Conservation (phyloP, 30 jellyfish, hydroid and myxozoan genomes). For the Hydractinia symbiolongicarpus region DNA sequence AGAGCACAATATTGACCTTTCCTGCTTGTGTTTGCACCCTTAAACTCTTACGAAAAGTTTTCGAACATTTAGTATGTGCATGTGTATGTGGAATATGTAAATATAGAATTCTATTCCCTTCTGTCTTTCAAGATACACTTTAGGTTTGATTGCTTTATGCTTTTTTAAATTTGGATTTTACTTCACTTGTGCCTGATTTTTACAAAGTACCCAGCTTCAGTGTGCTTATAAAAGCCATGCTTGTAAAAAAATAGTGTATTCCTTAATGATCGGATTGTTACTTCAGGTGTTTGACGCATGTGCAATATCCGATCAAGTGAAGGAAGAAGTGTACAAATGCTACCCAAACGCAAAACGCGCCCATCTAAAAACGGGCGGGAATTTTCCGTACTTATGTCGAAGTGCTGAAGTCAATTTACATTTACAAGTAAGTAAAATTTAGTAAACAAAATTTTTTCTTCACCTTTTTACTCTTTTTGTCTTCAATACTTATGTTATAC, state of each 20-base stretch:
- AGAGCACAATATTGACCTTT: too few relatives aligned
- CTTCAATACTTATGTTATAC: not conserved
- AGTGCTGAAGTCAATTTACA: slow-evolving; percentile 95
- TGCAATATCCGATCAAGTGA: slow-evolving; percentile 90
- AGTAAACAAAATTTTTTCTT: not conserved
- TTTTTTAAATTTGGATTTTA: too few relatives aligned
- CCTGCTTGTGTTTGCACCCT: too few relatives aligned
- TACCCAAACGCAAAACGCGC: slow-evolving; percentile 92
- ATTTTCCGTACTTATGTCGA: slow-evolving; percentile 88
- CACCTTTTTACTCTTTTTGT: slow-evolving; percentile 17
- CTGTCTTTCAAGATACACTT: too few relatives aligned
- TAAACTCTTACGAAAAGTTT: too few relatives aligned
- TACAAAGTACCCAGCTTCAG: not conserved
- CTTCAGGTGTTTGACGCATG: slow-evolving; percentile 87
- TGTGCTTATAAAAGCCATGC: not conserved
- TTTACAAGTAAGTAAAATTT: slow-evolving; percentile 65
- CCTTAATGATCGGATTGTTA: not conserved
- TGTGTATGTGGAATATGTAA: too few relatives aligned
- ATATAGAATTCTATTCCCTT: too few relatives aligned
- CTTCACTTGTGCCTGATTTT: not conserved
- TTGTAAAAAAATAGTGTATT: not conserved
- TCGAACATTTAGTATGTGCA: too few relatives aligned
- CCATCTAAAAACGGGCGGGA: slow-evolving; percentile 92
- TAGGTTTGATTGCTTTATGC: too few relatives aligned
- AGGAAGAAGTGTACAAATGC: slow-evolving; percentile 93